These are phyloP conservation scores for Halcyon leucocephala DNA, from an alignment of 2,797 vertebrate species.

Conservation along the genomic window DNA sequence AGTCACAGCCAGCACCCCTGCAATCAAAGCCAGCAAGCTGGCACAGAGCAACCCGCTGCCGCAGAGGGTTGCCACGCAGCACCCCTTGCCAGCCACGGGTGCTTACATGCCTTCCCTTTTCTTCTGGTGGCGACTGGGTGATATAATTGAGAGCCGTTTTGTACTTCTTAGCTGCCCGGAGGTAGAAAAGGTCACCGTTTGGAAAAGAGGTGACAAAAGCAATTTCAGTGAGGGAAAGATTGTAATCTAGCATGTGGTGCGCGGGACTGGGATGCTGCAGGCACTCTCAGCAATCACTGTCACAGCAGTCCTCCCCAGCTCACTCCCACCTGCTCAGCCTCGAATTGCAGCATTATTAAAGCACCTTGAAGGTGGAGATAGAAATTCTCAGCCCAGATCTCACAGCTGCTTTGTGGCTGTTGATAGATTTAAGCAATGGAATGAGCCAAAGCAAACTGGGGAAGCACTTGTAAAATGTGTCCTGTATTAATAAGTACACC, in stretches of 20 bases:
- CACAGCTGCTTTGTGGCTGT: neutral
- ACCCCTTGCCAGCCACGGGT: neutral
- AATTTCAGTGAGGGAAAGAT: conserved; percentile 67
- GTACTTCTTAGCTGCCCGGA: conserved; percentile 46
- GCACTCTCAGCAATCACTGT: conserved; percentile 57
- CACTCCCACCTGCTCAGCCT: neutral
- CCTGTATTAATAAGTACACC: neutral
- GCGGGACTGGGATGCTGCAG: conserved; percentile 53
- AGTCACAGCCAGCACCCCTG: neutral
- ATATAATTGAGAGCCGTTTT: conserved; percentile 34
- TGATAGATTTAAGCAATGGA: conserved; percentile 4
- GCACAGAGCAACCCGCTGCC: neutral
- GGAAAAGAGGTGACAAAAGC: conserved; percentile 71
- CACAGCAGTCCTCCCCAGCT: conserved; percentile 43
- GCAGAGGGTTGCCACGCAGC: neutral
- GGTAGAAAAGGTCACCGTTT: conserved; percentile 61
- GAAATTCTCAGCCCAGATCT: conserved; percentile 11
- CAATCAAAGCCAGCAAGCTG: neutral
- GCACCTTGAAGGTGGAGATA: conserved; percentile 34
- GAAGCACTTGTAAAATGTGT: conserved; percentile 24
- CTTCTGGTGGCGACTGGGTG: neutral
- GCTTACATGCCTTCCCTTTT: neutral
- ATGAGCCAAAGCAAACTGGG: conserved; percentile 1
- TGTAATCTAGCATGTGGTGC: conserved; percentile 50
- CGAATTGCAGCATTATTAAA: conserved; percentile 34